Evolutionary conservation across 2,888 invertebrate genomes (phyloP), one percentile per base, ranked within the genome.

Genomic region (Aleiodes leptofemur): DNA sequence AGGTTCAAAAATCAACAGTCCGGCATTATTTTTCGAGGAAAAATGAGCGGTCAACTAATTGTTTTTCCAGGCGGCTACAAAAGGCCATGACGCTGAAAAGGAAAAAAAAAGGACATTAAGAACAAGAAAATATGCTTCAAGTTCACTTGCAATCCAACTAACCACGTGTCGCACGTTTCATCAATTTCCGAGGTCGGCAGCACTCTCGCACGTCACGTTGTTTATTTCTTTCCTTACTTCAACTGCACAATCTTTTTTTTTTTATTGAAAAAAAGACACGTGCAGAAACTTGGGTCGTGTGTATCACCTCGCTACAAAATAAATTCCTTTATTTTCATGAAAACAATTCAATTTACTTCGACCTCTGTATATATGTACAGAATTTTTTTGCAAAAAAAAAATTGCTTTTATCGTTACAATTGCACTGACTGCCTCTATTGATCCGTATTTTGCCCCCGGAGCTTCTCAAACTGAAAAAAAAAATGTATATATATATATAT

Each of bases 151-250:
- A 64, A 64, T 64, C 11, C 9, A 11, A 64, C 11, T 64, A 38
- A 72, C 72, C 61, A 72, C 72, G 72, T 61, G 61, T 64, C 61
- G 53, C 61, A 72, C 72, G 72, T 72, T 61, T 53, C 61, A 72
- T 61, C 51, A 72, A 61, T 72, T 72, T 23, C 51, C 72, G 61
- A 72, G 72, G 72, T 53, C 61, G 61, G 48, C 59, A 31, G 57
- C 69, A 38, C 50, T 61, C 38, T 61, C 72, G 50, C 23, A 23
- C 38, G 61, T 72, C 72, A 72, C 51, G 61, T 61, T 72, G 59
- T 23, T 72, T 53, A 72, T 61, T 72, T 38, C 51, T 31, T 48
- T 50, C 31, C 9, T 31, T 50, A 50, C 31, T 8, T 3, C 9
- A 31, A 66, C 23, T 57, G n/a, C 51, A 16, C 50, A 23, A 23